Evolutionary conservation across 2,888 invertebrate species (phyloP).

Genomic region (Tineola bisselliella): DNA sequence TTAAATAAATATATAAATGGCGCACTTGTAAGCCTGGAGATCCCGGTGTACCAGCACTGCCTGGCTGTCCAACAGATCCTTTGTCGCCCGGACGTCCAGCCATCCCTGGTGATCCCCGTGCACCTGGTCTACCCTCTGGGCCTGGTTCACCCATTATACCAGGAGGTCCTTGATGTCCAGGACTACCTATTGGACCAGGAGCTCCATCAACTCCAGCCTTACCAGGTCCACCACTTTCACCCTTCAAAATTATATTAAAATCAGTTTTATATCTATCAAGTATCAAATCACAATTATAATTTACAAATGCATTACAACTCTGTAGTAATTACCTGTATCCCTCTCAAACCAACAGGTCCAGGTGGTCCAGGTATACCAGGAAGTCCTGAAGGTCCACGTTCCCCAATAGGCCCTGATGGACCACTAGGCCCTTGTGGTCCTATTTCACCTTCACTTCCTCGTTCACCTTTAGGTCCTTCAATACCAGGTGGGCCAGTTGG

Average conservation of each 20-base stretch:
- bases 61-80: slow-evolving; percentile 74
- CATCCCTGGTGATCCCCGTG: slow-evolving; percentile 76
- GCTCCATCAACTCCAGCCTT: slow-evolving; percentile 79
- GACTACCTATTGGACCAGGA: slow-evolving; percentile 72
- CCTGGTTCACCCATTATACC: slow-evolving; percentile 72
- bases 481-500: slow-evolving; percentile 75
- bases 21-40: slow-evolving; percentile 77
- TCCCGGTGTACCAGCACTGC: slow-evolving; percentile 72
- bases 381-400: slow-evolving; percentile 69
- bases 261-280: no score
- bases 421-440: slow-evolving; percentile 79
- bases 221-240: slow-evolving; percentile 77
- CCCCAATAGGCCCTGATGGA: slow-evolving; percentile 74
- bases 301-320: no score
- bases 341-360: slow-evolving; percentile 74
- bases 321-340: slow-evolving; percentile 67
- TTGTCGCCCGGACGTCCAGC: slow-evolving; percentile 80
- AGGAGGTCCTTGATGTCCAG: slow-evolving; percentile 74
- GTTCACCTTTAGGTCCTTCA: slow-evolving; percentile 80
- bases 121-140: slow-evolving; percentile 72
- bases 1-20: no score
- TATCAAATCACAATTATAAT: no score
- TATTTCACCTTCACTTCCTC: slow-evolving; percentile 73
- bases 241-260: slow-evolving; percentile 49
- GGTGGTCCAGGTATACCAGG: slow-evolving; percentile 73